Evolutionary conservation across 1,140 invertebrate species (phyloP).

Genomic region (Drosophila repleta): DNA sequence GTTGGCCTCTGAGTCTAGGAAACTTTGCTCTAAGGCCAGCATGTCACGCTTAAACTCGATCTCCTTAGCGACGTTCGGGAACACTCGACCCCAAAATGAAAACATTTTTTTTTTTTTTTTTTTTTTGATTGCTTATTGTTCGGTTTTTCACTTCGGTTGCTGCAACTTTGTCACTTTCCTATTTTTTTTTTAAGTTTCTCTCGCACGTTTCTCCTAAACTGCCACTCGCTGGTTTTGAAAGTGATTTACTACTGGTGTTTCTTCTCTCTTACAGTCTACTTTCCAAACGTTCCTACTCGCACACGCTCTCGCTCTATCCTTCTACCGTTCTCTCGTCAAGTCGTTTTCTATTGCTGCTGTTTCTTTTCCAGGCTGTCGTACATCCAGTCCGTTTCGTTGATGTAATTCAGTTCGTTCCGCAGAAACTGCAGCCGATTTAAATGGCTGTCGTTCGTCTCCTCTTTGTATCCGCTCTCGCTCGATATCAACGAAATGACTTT

Average conservation of each 20-base stretch:
- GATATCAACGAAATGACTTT: slow-evolving; percentile 54
- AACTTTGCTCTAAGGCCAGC: slow-evolving; percentile 48
- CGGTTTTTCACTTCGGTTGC: too few relatives aligned
- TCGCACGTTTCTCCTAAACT: too few relatives aligned
- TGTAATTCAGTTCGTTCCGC: slow-evolving; percentile 87
- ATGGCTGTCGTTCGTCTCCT: slow-evolving; percentile 84
- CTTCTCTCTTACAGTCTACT: too few relatives aligned
- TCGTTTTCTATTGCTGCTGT: slow-evolving; percentile 45
- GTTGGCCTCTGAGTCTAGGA: slow-evolving; percentile 52
- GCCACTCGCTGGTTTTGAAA: too few relatives aligned
- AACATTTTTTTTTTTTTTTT: background rate
- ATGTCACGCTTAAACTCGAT: slow-evolving; percentile 42
- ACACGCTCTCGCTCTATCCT: too few relatives aligned
- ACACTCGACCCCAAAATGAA: background rate
- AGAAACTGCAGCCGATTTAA: slow-evolving; percentile 87
- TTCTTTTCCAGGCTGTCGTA: slow-evolving; percentile 85
- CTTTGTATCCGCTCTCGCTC: slow-evolving; percentile 44
- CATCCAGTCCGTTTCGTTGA: slow-evolving; percentile 89
- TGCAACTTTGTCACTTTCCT: too few relatives aligned
- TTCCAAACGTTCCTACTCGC: too few relatives aligned
- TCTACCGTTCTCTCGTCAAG: background rate
- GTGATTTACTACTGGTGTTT: too few relatives aligned
- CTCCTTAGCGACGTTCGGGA: slow-evolving; percentile 14
- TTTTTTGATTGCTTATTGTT: too few relatives aligned
- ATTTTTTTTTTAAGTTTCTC: too few relatives aligned